Evolutionary conservation across 1,140 invertebrate genomes (phyloP).

Genomic region (Musca vetustissima): DNA sequence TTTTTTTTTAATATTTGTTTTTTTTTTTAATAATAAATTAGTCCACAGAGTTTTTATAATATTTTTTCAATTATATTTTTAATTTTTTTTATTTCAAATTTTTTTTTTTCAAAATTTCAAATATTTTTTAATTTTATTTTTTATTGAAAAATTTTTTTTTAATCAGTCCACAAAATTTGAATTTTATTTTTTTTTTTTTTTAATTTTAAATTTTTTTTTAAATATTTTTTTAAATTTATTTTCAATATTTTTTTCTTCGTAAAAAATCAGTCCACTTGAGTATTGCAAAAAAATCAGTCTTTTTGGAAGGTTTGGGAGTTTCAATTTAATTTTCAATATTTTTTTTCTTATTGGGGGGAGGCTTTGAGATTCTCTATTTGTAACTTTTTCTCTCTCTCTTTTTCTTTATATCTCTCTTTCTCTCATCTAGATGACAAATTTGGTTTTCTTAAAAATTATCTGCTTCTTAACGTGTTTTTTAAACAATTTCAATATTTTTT

Average conservation of each 20-base stretch:
- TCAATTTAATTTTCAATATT: constrained; percentile 36
- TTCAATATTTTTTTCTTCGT: constrained; percentile 14
- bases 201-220: too few species aligned
- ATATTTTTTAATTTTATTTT: too few species aligned
- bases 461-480: constrained; percentile 47
- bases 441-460: constrained; percentile 43
- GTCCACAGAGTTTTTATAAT: too few species aligned
- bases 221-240: too few species aligned
- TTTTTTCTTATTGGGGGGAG: not conserved
- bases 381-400: constrained; percentile 4
- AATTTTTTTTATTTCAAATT: too few species aligned
- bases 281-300: not conserved
- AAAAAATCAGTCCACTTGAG: not conserved
- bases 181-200: too few species aligned
- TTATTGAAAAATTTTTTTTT: too few species aligned
- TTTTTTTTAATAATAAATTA: too few species aligned
- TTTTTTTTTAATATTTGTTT: too few species aligned
- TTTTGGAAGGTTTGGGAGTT: not conserved
- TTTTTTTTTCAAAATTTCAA: too few species aligned
- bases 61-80: too few species aligned
- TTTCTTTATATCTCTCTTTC: not conserved
- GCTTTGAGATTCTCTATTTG: constrained; percentile 7
- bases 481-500: constrained; percentile 47
- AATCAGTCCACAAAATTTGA: too few species aligned
- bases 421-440: constrained; percentile 38